A percentile compares a stretch with the other conserved stretches of the same genome.
phyloP scores from a whole-genome alignment of 1,140 invertebrate genomes.

The Trissolcus basalis region DNA sequence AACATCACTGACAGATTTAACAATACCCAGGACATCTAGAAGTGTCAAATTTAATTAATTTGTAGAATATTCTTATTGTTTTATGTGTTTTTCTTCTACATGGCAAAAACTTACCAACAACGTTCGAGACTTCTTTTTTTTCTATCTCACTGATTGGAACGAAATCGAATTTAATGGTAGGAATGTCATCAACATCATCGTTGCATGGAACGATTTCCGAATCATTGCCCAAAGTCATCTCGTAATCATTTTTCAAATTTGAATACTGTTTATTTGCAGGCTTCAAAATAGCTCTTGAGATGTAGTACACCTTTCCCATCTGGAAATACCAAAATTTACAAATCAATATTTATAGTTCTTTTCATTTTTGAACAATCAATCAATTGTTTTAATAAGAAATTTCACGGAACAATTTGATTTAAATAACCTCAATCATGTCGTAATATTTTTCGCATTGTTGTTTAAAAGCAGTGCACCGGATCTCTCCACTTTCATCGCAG shows the following conservation, averaged over 20 bases:
- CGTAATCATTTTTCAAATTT: slow-evolving; percentile 94
- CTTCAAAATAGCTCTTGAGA: slow-evolving; percentile 89
- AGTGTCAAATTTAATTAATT: slow-evolving; percentile 44
- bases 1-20: slow-evolving; percentile 85
- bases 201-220: slow-evolving; percentile 85
- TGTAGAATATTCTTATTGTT: no score
- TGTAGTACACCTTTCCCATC: slow-evolving; percentile 91
- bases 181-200: slow-evolving; percentile 80
- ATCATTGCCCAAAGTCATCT: slow-evolving; percentile 92
- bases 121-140: slow-evolving; percentile 79
- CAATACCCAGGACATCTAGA: slow-evolving; percentile 94
- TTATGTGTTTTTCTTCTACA: no score
- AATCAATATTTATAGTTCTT: slow-evolving; percentile 8
- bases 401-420: background rate
- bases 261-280: slow-evolving; percentile 94
- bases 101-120: slow-evolving; percentile 83
- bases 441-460: slow-evolving; percentile 93
- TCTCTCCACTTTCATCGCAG: slow-evolving; percentile 95
- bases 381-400: no score
- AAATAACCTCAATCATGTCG: slow-evolving; percentile 87
- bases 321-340: no score
- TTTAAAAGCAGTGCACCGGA: slow-evolving; percentile 95
- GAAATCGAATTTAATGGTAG: slow-evolving; percentile 90
- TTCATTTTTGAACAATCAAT: no score
- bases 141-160: slow-evolving; percentile 86